A percentile compares a stretch with the other conserved stretches of the same genome.
These are phyloP conservation scores for Drosophila persimilis DNA, from an alignment of 1,140 invertebrate genomes.

Conservation along the genomic window DNA sequence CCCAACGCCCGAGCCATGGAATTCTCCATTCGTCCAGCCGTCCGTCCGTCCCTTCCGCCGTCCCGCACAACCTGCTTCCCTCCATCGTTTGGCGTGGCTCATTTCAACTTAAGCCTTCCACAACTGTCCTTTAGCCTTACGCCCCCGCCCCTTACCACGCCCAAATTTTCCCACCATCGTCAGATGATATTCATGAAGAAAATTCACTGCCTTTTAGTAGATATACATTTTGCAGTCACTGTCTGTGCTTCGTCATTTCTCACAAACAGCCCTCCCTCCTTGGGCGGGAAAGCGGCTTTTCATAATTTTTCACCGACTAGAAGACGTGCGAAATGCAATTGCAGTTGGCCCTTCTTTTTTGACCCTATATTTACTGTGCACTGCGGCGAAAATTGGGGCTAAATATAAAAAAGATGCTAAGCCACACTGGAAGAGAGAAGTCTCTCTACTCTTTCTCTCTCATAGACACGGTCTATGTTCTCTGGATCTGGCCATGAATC, in stretches of 20 bases:
- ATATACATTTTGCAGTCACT: constrained; percentile 64
- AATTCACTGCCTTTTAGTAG: constrained; percentile 32
- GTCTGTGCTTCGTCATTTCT: constrained; percentile 73
- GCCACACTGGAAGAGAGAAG: no score
- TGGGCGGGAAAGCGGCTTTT: constrained; percentile 54
- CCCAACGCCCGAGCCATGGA: neutral
- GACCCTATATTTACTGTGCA: neutral
- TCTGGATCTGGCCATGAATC: no score
- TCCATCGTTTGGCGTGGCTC: constrained; percentile 24
- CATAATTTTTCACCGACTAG: constrained; percentile 66
- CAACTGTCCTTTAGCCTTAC: constrained; percentile 56
- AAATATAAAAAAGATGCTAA: no score
- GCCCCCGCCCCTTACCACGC: constrained; percentile 5
- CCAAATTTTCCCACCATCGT: constrained; percentile 8
- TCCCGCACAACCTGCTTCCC: neutral
- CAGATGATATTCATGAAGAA: constrained; percentile 78
- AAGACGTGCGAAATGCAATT: constrained; percentile 75
- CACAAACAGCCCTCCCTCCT: constrained; percentile 58
- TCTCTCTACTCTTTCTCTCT: no score
- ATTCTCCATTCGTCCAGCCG: no score
- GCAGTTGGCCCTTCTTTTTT: constrained; percentile 3
- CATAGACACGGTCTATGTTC: no score
- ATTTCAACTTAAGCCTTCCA: constrained; percentile 78
- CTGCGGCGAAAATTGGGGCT: neutral
- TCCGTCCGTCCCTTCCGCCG: no score